Base-by-base conservation (phyloP, 2,888 invertebrate species). In the Lycia hirtaria region DNA sequence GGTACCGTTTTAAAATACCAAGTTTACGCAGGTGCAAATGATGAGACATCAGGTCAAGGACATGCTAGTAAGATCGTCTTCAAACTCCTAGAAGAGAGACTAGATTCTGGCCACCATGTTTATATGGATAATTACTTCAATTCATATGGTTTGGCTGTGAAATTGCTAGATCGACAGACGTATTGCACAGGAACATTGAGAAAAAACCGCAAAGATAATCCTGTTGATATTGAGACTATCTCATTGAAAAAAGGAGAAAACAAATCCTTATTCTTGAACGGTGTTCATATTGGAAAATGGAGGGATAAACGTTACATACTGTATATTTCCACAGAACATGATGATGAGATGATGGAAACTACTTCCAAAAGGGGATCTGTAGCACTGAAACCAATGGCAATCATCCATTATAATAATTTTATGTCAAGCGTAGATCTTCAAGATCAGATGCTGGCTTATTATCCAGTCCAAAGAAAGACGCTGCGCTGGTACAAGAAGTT, bases 181-280 rank as follows among this genome's bases (percentile, higher is more conserved):
- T 80, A 83, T 56, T 77, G 76, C 56, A 84, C 82, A n/a, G 83
- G 83, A 14, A 80, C 75, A 1, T 61, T 85, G 19, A 70, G 66
- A 6, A 68, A 73, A 53, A 68, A 71, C 17, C 28, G 60, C 1
- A 72, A 68, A 63, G 68, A 53, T 53, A 73, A 73, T 69, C 73
- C 73, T 4, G 30, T 52, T 1, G 67, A 64, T 10, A 7, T 71
- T 15, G 58, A 9, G 0, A 44, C 62, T 22, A 22, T 57, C 0
- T 35, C 50, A 58, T 35, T 75, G 20, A 19, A 62, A 49, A 72
- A 70, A 62, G 72, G 71, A 19, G 71, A 73, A 59, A 71, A 68
- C 44, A 59, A 54, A 48, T 56, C 64, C 35, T 53, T 63, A 0
- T 71, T 64, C 43, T 45, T 56, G 4, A 63, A 71, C 24, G 68